Percentiles rank a stretch among this genome's conserved stretches.
Evolutionary conservation across 1,140 invertebrate genomes (phyloP).

Genomic region (Danaus melanippus): DNA sequence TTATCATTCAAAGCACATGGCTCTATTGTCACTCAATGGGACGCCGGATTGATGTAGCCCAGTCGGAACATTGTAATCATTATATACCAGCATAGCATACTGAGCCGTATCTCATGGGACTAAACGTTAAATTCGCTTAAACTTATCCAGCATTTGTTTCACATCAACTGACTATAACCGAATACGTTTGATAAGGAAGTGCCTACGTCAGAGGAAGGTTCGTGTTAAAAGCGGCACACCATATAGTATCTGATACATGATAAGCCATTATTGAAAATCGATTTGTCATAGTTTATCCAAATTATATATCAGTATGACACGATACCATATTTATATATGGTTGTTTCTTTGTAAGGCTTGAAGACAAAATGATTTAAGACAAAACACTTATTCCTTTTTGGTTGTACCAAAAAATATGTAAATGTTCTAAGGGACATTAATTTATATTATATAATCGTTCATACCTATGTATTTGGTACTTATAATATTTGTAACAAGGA

Average conservation of each 20-base stretch:
- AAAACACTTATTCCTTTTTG: not conserved
- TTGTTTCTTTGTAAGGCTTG: no score
- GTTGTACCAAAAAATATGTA: conserved; percentile 7
- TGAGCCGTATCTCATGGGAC: not conserved
- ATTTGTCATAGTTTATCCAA: no score
- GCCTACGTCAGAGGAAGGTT: conserved; percentile 26
- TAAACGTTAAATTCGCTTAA: conserved; percentile 18
- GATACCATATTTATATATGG: no score
- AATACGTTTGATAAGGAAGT: conserved; percentile 41
- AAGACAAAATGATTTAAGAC: no score
- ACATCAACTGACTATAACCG: conserved; percentile 17
- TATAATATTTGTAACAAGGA: conserved; percentile 19
- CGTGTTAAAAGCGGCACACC: not conserved
- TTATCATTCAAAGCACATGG: conserved; percentile 38
- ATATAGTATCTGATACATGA: not conserved
- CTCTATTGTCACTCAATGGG: conserved; percentile 50
- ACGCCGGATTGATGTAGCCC: conserved; percentile 17
- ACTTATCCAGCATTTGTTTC: conserved; percentile 10
- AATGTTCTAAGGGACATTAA: not conserved
- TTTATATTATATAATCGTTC: no score
- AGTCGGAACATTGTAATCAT: conserved; percentile 9
- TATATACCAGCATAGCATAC: conserved; percentile 17
- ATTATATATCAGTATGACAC: no score
- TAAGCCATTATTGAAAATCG: no score
- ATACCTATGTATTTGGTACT: conserved; percentile 1